Percentiles rank a stretch among this genome's conserved stretches.
Conservation (phyloP, 2,797 vertebrate genomes). For the Sebastes kiyomatsui region DNA sequence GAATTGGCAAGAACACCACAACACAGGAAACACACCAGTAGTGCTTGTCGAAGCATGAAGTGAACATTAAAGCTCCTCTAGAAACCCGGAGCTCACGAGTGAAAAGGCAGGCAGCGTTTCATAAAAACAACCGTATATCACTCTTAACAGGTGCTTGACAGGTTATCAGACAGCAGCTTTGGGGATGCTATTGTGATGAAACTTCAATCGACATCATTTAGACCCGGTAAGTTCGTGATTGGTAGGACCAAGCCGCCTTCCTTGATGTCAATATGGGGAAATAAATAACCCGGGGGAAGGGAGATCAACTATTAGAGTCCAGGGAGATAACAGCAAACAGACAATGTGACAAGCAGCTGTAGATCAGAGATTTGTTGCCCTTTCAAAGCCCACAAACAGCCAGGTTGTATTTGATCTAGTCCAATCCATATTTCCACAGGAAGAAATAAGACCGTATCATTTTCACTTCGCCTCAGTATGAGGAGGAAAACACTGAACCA, state of each 20-base stretch:
- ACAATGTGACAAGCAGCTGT: constrained; percentile 31
- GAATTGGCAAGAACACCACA: neutral
- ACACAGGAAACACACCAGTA: neutral
- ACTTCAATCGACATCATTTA: neutral
- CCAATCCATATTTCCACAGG: constrained; percentile 34
- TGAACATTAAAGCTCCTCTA: neutral
- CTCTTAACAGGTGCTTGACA: neutral
- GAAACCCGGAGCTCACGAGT: neutral
- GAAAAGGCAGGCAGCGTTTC: neutral
- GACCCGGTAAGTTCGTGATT: neutral
- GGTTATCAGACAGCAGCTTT: neutral
- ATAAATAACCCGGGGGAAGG: constrained; percentile 16
- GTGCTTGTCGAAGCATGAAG: constrained; percentile 8
- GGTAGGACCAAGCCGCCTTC: neutral
- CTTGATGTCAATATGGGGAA: neutral
- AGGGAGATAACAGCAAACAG: constrained; percentile 21
- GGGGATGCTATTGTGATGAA: neutral
- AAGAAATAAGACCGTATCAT: constrained; percentile 3
- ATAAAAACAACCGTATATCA: neutral
- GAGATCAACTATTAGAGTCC: neutral
- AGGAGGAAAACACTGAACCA: neutral
- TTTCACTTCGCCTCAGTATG: constrained; percentile 1
- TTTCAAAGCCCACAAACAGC: constrained; percentile 49
- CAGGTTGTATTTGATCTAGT: constrained; percentile 22
- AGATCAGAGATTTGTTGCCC: constrained; percentile 45